These are phyloP conservation scores for Scytalopus superciliaris DNA, from an alignment of 2,113 vertebrate species.

Conservation along the genomic window DNA sequence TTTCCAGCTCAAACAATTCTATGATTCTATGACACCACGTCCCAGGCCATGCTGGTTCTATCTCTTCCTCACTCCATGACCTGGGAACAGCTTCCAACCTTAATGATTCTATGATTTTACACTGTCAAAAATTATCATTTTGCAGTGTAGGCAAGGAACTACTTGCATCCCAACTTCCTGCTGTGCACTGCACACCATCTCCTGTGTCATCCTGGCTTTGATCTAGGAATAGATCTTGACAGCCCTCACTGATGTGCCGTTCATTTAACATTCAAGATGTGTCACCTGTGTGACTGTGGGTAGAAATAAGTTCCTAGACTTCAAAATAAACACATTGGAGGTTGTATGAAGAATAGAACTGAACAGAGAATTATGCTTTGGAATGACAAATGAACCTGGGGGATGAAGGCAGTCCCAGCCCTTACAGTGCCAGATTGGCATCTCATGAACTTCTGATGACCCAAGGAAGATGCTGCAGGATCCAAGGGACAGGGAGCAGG, in stretches of 20 bases:
- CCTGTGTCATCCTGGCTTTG: neutral
- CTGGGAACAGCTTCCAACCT: neutral
- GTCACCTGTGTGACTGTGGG: neutral
- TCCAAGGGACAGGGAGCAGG: neutral
- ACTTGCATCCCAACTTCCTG: neutral
- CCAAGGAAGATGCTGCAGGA: neutral
- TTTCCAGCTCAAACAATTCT: neutral
- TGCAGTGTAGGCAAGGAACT: neutral
- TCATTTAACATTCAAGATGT: neutral
- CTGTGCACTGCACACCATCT: neutral
- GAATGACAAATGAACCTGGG: neutral
- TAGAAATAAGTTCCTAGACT: neutral
- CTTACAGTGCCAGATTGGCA: neutral
- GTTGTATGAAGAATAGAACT: neutral
- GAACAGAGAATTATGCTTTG: neutral
- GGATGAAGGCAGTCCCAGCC: neutral
- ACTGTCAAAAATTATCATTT: neutral
- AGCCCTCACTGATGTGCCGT: neutral
- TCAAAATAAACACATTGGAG: neutral
- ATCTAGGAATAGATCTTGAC: neutral
- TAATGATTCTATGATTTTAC: neutral
- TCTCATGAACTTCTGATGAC: neutral
- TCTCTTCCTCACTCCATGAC: neutral
- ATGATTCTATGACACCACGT: neutral
- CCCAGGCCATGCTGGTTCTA: neutral